Percentiles rank a stretch among this genome's conserved stretches.
These are phyloP conservation scores for Perizoma affinitatum DNA, from an alignment of 2,888 invertebrate species.

Conservation along the genomic window DNA sequence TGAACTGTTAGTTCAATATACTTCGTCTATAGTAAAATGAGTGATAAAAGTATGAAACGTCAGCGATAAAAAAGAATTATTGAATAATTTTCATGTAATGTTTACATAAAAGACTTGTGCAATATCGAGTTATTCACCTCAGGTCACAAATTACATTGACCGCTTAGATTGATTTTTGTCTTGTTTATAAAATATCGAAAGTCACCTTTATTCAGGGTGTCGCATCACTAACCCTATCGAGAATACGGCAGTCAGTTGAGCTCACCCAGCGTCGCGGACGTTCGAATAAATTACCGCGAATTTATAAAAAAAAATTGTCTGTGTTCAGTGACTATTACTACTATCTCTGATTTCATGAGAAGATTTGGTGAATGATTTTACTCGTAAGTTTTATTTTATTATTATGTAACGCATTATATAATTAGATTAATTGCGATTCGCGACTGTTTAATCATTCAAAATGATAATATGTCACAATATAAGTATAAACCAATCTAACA, in stretches of 20 bases:
- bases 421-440: conserved; percentile 7
- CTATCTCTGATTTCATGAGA: conserved; percentile 9
- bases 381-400: conserved; percentile 18
- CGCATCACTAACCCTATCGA: conserved; percentile 58
- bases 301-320: conserved; percentile 36
- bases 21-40: too few relatives aligned
- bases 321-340: conserved; percentile 6
- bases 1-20: too few relatives aligned
- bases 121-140: conserved; percentile 15
- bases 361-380: conserved; percentile 5
- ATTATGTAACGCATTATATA: not conserved
- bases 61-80: conserved; percentile 1
- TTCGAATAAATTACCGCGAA: conserved; percentile 60
- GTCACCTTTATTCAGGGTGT: conserved; percentile 27
- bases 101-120: conserved; percentile 9
- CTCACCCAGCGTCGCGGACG: conserved; percentile 57
- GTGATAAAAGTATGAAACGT: not conserved
- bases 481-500: too few relatives aligned
- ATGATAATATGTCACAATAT: too few relatives aligned
- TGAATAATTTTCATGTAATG: conserved; percentile 1
- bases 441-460: not conserved
- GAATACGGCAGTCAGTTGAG: conserved; percentile 66
- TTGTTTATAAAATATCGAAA: conserved; percentile 50
- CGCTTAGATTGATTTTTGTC: conserved; percentile 1
- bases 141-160: conserved; percentile 7